Evolutionary conservation across 2,113 vertebrate genomes (phyloP).

Genomic region (cat (Felis catus)): F.catus_Fca126_mat1.0 CM031413.1:84001501-84002000

Average conservation of each 20-base stretch:
- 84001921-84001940: constrained; percentile 4
- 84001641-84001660: background rate
- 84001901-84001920: background rate
- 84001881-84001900: background rate
- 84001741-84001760: constrained; percentile 66
- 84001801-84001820: constrained; percentile 80
- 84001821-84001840: constrained; percentile 65
- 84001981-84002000: background rate
- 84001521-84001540: background rate
- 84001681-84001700: background rate
- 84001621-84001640: background rate
- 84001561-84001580: background rate
- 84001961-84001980: background rate
- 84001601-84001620: constrained; percentile 46
- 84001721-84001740: constrained; percentile 86
- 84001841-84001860: background rate
- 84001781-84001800: constrained; percentile 55
- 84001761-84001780: constrained; percentile 50
- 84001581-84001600: background rate
- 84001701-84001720: background rate
- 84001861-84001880: background rate
- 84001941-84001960: background rate
- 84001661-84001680: background rate
- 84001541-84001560: background rate
- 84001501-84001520: background rate